Percentiles rank a stretch among this genome's conserved stretches.
Evolutionary conservation across 2,888 invertebrate genomes (phyloP).

Genomic region (Nomada fabriciana): DNA sequence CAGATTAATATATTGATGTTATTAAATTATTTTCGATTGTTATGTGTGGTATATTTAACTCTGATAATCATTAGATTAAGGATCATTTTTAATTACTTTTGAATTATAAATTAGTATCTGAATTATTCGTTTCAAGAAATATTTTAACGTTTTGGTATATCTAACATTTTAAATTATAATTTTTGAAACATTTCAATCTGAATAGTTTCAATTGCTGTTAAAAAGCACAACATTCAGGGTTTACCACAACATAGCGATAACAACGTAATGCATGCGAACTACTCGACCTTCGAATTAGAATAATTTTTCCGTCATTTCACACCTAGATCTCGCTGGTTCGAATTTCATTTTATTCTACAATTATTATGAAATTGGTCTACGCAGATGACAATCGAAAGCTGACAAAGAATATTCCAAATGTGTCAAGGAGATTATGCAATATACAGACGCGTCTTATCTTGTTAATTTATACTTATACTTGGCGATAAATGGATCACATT

Average conservation of each 20-base stretch:
- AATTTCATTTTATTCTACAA: neutral
- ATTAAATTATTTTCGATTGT: too few species aligned
- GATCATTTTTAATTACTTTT: too few species aligned
- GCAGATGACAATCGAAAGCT: neutral
- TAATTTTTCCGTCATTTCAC: constrained; percentile 9
- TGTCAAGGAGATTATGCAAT: neutral
- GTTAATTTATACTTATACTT: constrained; percentile 40
- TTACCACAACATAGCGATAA: neutral
- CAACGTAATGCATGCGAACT: constrained; percentile 16
- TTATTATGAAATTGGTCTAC: neutral
- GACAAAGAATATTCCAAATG: neutral
- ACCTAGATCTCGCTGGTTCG: neutral
- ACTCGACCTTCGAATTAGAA: neutral
- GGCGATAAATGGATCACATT: constrained; percentile 52
- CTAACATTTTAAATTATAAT: too few species aligned
- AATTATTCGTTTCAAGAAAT: neutral
- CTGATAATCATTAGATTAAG: too few species aligned
- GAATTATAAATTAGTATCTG: too few species aligned
- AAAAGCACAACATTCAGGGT: too few species aligned
- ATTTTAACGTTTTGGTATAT: neutral
- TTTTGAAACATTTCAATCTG: neutral
- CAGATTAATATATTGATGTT: too few species aligned
- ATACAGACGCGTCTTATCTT: constrained; percentile 19
- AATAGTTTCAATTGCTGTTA: neutral
- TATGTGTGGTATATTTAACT: too few species aligned